Evolutionary conservation across 2,113 vertebrate genomes (phyloP).

Genomic region (Ophthalmolycus amberensis): DNA sequence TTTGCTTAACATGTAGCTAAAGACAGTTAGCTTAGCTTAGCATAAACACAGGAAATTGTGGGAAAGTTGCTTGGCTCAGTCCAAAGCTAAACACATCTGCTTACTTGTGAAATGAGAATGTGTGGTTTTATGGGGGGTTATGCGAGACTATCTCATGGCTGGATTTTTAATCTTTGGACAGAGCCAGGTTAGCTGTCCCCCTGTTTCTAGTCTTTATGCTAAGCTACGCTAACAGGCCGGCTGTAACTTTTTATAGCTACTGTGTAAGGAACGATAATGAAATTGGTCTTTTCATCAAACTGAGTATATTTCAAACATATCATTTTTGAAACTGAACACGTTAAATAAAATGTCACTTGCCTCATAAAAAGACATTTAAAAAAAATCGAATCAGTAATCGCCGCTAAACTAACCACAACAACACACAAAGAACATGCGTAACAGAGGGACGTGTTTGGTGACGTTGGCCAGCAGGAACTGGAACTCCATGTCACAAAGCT

Average conservation of each 20-base stretch:
- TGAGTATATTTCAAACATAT: not conserved
- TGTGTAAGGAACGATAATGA: not conserved
- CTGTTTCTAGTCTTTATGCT: not conserved
- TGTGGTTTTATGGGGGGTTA: not conserved
- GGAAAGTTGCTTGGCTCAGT: not conserved
- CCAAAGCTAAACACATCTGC: not conserved
- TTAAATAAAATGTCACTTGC: not conserved
- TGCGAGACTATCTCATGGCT: not conserved
- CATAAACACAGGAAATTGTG: not conserved
- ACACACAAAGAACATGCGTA: constrained; percentile 2
- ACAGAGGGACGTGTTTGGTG: not conserved
- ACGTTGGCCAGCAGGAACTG: constrained; percentile 39
- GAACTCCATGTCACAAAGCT: constrained; percentile 56
- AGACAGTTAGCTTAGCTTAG: not conserved
- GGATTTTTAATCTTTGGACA: not conserved
- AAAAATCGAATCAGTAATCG: not conserved
- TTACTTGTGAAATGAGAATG: no score
- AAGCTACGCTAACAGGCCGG: not conserved
- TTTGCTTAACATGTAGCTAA: not conserved
- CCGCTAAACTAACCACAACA: not conserved
- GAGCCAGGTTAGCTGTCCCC: not conserved
- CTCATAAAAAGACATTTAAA: not conserved
- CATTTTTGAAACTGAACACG: not conserved
- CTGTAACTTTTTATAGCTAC: not conserved
- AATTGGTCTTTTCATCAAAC: not conserved